Conservation (phyloP, 1,140 invertebrate genomes). For the Ericerus pela region DNA sequence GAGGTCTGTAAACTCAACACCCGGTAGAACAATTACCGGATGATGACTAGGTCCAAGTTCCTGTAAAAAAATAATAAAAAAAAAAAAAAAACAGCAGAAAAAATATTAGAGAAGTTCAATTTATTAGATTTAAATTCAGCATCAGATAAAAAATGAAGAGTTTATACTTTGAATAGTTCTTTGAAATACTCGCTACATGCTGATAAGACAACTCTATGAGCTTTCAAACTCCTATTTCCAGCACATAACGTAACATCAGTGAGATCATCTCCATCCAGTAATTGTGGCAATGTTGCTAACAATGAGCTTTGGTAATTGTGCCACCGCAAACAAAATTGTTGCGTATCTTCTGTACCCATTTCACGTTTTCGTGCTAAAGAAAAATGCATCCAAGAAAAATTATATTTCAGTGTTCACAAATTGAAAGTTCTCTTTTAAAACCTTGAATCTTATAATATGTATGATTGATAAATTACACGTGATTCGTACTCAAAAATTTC, state of each 20-base stretch:
- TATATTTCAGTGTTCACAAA: too few species aligned
- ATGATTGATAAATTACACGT: too few species aligned
- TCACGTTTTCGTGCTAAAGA: conserved; percentile 7
- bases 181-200: conserved; percentile 86
- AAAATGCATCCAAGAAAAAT: too few species aligned
- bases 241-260: conserved; percentile 81
- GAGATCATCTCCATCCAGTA: conserved; percentile 66
- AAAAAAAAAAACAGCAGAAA: background rate
- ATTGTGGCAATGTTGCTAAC: conserved; percentile 61
- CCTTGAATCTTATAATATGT: too few species aligned
- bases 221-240: conserved; percentile 59
- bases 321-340: conserved; percentile 62
- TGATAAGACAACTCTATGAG: conserved; percentile 74
- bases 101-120: background rate
- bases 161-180: conserved; percentile 56
- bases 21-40: conserved; percentile 67
- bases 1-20: conserved; percentile 62
- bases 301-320: conserved; percentile 66
- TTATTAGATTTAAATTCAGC: too few species aligned
- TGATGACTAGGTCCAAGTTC: conserved; percentile 54
- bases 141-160: too few species aligned
- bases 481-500: too few species aligned
- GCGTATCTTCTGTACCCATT: conserved; percentile 41
- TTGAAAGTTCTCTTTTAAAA: too few species aligned
- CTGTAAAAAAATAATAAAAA: conserved; percentile 31